Conservation (phyloP, 2,888 invertebrate genomes). For the Cephus runcator region DNA sequence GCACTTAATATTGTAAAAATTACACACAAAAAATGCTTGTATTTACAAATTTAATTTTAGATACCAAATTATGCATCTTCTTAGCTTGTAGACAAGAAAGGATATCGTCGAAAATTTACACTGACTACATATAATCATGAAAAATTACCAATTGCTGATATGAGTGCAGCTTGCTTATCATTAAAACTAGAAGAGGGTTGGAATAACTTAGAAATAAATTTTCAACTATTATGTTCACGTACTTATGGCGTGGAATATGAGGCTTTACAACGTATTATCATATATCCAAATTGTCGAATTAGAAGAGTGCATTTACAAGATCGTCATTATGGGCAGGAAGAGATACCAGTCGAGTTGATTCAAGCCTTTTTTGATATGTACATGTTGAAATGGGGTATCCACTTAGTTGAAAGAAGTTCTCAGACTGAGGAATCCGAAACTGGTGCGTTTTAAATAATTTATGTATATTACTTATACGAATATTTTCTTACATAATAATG, state of each 20-base stretch:
- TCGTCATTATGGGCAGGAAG: slow-evolving; percentile 15
- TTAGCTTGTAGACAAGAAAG: slow-evolving; percentile 15
- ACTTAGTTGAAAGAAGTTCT: slow-evolving; percentile 21
- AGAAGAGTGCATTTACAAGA: slow-evolving; percentile 18
- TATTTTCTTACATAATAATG: neutral
- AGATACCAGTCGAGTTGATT: slow-evolving; percentile 18
- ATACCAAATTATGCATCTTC: neutral
- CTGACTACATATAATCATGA: slow-evolving; percentile 11
- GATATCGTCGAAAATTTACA: slow-evolving; percentile 18
- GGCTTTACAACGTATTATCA: slow-evolving; percentile 19
- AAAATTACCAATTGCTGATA: slow-evolving; percentile 3
- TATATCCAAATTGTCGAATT: slow-evolving; percentile 21
- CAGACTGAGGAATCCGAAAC: slow-evolving; percentile 19
- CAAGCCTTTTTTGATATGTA: slow-evolving; percentile 22
- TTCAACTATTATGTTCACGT: slow-evolving; percentile 11
- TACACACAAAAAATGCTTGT: neutral
- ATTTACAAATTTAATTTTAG: neutral
- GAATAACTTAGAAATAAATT: slow-evolving; percentile 20
- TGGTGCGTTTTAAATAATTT: slow-evolving; percentile 4
- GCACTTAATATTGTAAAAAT: neutral
- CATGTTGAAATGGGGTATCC: slow-evolving; percentile 22
- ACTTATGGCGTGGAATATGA: slow-evolving; percentile 11
- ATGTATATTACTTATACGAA: neutral
- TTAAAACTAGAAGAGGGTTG: slow-evolving; percentile 17
- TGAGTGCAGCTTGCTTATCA: slow-evolving; percentile 8